These are phyloP conservation scores for Parotia lawesii DNA, from an alignment of 2,113 vertebrate species.

Conservation along the genomic window DNA sequence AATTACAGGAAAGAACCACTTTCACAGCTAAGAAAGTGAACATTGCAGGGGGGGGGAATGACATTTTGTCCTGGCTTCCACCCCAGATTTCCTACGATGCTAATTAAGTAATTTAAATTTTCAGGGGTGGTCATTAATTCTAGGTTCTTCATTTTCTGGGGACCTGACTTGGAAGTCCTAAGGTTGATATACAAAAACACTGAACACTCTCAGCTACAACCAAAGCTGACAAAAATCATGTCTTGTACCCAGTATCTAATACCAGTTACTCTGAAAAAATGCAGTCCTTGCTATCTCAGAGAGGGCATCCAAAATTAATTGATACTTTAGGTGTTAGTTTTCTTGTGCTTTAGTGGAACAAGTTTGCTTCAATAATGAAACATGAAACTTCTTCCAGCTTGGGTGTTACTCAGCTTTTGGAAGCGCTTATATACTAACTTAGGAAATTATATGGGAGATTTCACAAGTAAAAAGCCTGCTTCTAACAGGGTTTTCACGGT, in stretches of 20 bases:
- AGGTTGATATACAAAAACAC: not conserved
- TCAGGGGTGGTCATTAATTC: not conserved
- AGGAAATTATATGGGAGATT: not conserved
- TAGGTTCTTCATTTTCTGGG: not conserved
- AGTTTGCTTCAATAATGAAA: not conserved
- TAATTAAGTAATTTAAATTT: not conserved
- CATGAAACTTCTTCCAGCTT: not conserved
- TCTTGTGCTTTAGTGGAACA: not conserved
- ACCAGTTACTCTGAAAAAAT: not conserved
- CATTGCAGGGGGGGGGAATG: not conserved
- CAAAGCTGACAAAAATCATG: not conserved
- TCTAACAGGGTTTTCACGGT: fast-evolving
- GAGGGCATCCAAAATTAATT: constrained; percentile 5
- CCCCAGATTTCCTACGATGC: not conserved
- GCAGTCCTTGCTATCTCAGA: not conserved
- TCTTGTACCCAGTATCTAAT: not conserved
- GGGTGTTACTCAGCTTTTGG: not conserved
- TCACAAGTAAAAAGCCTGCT: not conserved
- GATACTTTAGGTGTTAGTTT: not conserved
- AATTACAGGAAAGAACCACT: not conserved
- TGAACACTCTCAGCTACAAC: not conserved
- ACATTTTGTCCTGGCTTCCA: not conserved
- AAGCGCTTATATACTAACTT: not conserved
- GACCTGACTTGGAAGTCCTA: not conserved
- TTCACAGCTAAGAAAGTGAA: not conserved